Evolutionary conservation across 2,113 vertebrate species (phyloP), one percentile per base, ranked within the genome.

Genomic region (Struthidea cinerea): DNA sequence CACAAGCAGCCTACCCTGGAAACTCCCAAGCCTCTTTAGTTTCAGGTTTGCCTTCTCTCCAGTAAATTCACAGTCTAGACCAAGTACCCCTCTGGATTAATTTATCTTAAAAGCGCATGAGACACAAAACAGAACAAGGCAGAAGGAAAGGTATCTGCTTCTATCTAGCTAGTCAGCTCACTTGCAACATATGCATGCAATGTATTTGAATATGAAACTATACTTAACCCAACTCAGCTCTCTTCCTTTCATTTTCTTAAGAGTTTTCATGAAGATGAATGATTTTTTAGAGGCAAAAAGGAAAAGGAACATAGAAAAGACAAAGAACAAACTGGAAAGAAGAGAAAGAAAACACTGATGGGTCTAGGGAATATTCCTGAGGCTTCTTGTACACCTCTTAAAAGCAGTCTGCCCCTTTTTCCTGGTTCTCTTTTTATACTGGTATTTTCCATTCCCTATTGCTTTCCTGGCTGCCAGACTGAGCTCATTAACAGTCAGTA

Each of bases 391-490:
- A 53, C 30, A 67, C 6, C 7, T 67, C 83, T 71, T 46, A 44
- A 69, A 91, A 89, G 20, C 21, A 61, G 16, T 23, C 42, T 78
- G 35, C 3, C 20, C 8, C 12, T 27, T 88, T 81, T 42, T 41
- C 27, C 68, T 53, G 5, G 5, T 57, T 81, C n/a, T 64, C 69
- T 83, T 86, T 82, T 65, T 46, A 49, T 42, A 53, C 13, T 46
- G 47, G 12, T 68, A 82, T 95, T 96, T 96, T 96, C 89, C 89
- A 90, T 61, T 93, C 67, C 44, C 60, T 89, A 16, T 21, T 88
- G 49, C 65, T 87, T 87, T 86, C 56, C 89, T 82, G 69, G 69
- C 73, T 83, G 83, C 76, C 55, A 73, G 70, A 83, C 61, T 23
- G 4, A 89, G n/a, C 17, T 94, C 50, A 81, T 95, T 94, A 94